phyloP scores from a whole-genome alignment of 1,140 invertebrate species.

The Nomia melanderi region DNA sequence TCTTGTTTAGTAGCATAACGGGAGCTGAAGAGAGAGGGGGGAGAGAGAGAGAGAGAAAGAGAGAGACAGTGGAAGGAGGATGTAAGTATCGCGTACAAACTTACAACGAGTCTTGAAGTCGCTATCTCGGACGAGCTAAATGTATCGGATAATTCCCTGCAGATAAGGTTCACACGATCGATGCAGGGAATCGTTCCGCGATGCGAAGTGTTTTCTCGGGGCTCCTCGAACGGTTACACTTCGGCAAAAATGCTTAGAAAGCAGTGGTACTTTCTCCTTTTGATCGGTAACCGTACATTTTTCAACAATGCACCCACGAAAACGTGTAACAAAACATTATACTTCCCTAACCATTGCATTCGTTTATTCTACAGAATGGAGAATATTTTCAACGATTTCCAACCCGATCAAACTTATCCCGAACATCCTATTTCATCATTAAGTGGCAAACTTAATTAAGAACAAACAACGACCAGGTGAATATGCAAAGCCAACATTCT shows the following conservation, averaged over 20 bases:
- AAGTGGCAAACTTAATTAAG: no score
- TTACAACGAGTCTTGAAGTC: constrained; percentile 23
- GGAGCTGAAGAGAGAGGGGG: constrained; percentile 20
- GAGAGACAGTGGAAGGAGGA: constrained; percentile 5
- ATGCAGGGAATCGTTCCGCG: constrained; percentile 21
- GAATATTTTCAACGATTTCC: no score
- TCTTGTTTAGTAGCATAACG: constrained; percentile 34
- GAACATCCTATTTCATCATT: no score
- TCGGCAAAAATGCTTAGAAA: constrained; percentile 30
- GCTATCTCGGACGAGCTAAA: constrained; percentile 44
- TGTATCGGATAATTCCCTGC: constrained; percentile 41
- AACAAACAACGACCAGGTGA: no score
- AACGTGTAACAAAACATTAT: neutral
- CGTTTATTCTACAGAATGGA: no score
- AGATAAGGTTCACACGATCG: constrained; percentile 45
- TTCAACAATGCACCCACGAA: neutral
- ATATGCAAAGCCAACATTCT: no score
- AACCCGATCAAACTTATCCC: neutral
- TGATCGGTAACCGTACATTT: neutral
- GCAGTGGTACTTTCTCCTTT: constrained; percentile 12
- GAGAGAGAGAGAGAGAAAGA: constrained; percentile 9
- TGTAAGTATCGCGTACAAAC: constrained; percentile 17
- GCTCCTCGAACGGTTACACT: neutral
- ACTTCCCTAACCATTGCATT: no score
- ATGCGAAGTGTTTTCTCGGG: constrained; percentile 4